A percentile compares a stretch with the other conserved stretches of the same genome.
phyloP scores from a whole-genome alignment of 2,113 vertebrate species.

The Corythornis vintsioides region DNA sequence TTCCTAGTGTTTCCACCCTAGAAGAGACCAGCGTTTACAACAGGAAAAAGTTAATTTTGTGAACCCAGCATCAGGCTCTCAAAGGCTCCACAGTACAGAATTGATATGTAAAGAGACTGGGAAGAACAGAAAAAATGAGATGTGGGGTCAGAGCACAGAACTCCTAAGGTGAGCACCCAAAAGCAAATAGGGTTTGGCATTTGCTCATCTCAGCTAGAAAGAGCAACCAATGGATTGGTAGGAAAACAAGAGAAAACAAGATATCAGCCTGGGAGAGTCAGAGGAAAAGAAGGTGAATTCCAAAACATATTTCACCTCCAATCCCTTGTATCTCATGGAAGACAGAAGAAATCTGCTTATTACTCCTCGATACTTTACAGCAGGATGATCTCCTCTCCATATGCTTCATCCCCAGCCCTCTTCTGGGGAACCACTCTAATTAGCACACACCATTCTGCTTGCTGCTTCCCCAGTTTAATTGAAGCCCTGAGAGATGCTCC shows the following conservation, averaged over 20 bases:
- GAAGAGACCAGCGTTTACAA: background rate
- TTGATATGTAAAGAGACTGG: background rate
- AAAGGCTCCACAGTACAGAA: fast-evolving
- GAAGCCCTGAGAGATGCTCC: background rate
- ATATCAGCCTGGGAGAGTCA: too few species aligned
- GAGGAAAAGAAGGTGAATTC: background rate
- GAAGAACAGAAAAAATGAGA: background rate
- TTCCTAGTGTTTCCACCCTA: background rate
- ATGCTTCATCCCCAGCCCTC: background rate
- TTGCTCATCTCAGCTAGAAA: background rate
- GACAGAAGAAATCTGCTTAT: background rate
- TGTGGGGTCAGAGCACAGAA: too few species aligned
- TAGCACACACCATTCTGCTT: background rate
- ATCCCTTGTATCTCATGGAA: background rate
- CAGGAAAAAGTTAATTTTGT: background rate
- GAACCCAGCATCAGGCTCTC: background rate
- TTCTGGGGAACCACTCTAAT: background rate
- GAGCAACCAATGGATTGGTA: background rate
- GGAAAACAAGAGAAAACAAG: background rate
- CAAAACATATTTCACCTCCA: background rate
- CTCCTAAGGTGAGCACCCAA: background rate
- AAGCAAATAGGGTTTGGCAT: background rate
- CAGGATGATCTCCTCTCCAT: background rate
- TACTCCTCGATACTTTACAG: too few species aligned
- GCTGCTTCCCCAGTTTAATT: background rate